Evolutionary conservation across 23 tunicate species (phyloP).

Genomic region (Aplidium turbinatum): DNA sequence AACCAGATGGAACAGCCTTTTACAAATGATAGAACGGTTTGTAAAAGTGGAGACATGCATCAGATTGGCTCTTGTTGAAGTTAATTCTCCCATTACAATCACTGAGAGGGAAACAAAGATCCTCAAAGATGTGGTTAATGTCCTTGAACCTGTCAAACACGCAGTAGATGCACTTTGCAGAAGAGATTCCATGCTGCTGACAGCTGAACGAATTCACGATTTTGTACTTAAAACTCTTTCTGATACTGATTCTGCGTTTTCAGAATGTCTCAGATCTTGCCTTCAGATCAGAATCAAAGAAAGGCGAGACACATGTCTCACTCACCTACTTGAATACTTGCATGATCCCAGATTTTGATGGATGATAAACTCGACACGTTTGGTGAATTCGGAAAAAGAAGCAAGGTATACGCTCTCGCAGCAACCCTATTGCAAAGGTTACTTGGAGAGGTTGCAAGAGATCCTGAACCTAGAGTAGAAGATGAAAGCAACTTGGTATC

Average conservation of each 20-base stretch:
- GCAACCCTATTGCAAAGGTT: constrained; percentile 52
- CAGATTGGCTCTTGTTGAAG: constrained; percentile 63
- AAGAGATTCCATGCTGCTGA: constrained; percentile 36
- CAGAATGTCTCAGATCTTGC: constrained; percentile 36
- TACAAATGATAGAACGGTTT: constrained; percentile 56
- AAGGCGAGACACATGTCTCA: constrained; percentile 41
- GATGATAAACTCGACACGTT: constrained; percentile 44
- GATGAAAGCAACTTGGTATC: constrained; percentile 41
- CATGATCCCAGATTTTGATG: constrained; percentile 37
- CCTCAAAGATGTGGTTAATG: constrained; percentile 43
- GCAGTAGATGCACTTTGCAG: constrained; percentile 51
- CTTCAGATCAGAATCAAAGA: constrained; percentile 53
- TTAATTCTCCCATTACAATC: constrained; percentile 38
- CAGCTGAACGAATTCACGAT: constrained; percentile 56
- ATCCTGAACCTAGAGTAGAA: constrained; percentile 31
- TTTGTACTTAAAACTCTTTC: constrained; percentile 43
- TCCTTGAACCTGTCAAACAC: constrained; percentile 52
- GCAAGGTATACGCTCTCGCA: constrained; percentile 46
- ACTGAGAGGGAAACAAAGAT: constrained; percentile 36
- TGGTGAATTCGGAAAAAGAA: constrained; percentile 56
- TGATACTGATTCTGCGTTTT: constrained; percentile 40
- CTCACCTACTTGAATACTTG: constrained; percentile 46
- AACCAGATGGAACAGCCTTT: constrained; percentile 77
- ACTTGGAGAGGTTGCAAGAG: constrained; percentile 45
- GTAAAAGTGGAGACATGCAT: constrained; percentile 53